Evolutionary conservation across 2,888 invertebrate genomes (phyloP), one percentile per base, ranked within the genome.

Genomic region (Hypercompe scribonia): DNA sequence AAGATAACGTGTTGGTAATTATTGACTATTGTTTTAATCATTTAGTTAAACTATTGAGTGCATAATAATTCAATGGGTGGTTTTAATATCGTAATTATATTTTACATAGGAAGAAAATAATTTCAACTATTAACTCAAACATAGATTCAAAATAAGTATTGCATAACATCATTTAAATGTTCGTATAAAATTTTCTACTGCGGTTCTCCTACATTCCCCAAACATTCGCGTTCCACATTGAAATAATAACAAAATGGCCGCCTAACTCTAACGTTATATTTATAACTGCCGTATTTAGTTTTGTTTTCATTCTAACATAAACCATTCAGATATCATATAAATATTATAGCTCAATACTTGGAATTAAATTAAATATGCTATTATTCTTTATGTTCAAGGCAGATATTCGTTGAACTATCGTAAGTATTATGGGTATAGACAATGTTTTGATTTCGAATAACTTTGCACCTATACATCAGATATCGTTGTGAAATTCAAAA

Each of bases 211-310:
- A n/a, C n/a, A n/a, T n/a, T n/a, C n/a, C n/a, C n/a, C 64, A 80
- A 84, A 78, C 79, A 78, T 68, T 72, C 69, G 71, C 68, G 79
- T 72, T 81, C 80, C 72, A 80, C 75, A 80, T 84, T 71, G 65
- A 80, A 84, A 81, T 75, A 79, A 76, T 72, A 79, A 82, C 76
- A 80, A 76, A 61, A 76, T 74, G 74, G 76, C 75, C 70, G 78
- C 63, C 68, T 70, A 31, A 63, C 15, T 33, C n/a, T 77, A 74
- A 73, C 64, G 68, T 33, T 74, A 78, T 72, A 84, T 78, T 64
- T 76, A 73, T 66, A 61, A 71, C 18, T 71, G 36, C 61, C 69
- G 31, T 75, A 73, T 50, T 80, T 76, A 76, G 50, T 67, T 78
- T 67, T 73, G 31, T 61, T 66, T 46, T 31, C 66, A 24, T 11